phyloP scores from a whole-genome alignment of 2,797 vertebrate species.

The Macrochelys suwanniensis region DNA sequence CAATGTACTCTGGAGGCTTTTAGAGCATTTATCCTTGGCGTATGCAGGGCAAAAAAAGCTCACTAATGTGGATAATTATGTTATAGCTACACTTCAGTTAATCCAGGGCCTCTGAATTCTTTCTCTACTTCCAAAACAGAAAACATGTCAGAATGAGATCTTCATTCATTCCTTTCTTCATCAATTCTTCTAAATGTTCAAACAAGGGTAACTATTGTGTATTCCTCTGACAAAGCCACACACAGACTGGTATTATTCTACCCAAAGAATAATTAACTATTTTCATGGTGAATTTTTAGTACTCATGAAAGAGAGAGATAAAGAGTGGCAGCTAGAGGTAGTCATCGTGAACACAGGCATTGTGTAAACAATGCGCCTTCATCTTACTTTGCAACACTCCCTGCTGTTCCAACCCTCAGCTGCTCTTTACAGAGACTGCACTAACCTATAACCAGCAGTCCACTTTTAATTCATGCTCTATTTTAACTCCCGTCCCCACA shows the following conservation, averaged over 20 bases:
- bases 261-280: background rate
- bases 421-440: background rate
- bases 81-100: background rate
- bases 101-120: background rate
- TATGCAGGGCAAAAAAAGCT: background rate
- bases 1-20: background rate
- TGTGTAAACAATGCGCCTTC: background rate
- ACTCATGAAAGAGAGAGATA: background rate
- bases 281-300: background rate
- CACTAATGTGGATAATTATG: background rate
- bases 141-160: background rate
- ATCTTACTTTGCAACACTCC: background rate
- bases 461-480: background rate
- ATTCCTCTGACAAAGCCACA: background rate
- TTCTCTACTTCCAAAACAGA: slow-evolving; percentile 3
- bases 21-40: background rate
- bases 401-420: background rate
- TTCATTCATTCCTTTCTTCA: background rate
- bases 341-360: background rate
- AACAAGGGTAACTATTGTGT: background rate
- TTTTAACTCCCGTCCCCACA: background rate
- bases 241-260: background rate
- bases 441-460: background rate
- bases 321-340: background rate
- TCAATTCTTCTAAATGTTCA: background rate